Evolutionary conservation across 2,888 invertebrate genomes (phyloP).

Genomic region (Eupithecia subfuscata): DNA sequence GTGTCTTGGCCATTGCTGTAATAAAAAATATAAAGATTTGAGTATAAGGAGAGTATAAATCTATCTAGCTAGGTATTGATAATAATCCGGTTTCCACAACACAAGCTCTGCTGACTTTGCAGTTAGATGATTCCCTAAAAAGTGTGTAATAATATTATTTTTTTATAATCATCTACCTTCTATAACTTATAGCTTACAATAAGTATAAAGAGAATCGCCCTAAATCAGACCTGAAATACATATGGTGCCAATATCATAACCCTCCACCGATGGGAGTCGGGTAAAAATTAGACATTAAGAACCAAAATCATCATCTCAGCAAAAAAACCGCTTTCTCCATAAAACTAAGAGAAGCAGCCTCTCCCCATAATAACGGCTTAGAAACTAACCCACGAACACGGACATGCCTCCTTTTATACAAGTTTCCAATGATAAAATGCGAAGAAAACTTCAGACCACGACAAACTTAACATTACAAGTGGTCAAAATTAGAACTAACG

Average conservation of each 20-base stretch:
- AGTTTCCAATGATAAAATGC: slow-evolving; percentile 67
- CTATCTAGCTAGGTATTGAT: too few relatives aligned
- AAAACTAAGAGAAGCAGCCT: slow-evolving; percentile 33
- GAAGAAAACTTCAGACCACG: slow-evolving; percentile 55
- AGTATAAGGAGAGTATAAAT: too few relatives aligned
- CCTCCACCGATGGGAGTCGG: background rate
- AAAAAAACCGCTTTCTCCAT: slow-evolving; percentile 12
- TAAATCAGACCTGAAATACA: background rate
- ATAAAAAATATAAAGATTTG: too few relatives aligned
- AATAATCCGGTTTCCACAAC: background rate
- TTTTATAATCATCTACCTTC: background rate
- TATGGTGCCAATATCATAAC: background rate
- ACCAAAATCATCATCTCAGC: background rate
- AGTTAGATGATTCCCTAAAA: background rate
- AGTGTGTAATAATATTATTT: background rate
- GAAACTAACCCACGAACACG: slow-evolving; percentile 67
- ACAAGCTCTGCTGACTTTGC: background rate
- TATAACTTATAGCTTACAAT: background rate
- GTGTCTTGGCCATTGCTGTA: too few relatives aligned
- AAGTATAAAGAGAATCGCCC: background rate
- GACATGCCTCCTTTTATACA: slow-evolving; percentile 72
- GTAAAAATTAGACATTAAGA: background rate
- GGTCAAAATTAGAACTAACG: slow-evolving; percentile 1
- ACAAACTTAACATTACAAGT: background rate
- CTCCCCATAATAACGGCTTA: slow-evolving; percentile 47